phyloP scores from a whole-genome alignment of 2,797 vertebrate species.

The Petrocephalus schoutedeni region DNA sequence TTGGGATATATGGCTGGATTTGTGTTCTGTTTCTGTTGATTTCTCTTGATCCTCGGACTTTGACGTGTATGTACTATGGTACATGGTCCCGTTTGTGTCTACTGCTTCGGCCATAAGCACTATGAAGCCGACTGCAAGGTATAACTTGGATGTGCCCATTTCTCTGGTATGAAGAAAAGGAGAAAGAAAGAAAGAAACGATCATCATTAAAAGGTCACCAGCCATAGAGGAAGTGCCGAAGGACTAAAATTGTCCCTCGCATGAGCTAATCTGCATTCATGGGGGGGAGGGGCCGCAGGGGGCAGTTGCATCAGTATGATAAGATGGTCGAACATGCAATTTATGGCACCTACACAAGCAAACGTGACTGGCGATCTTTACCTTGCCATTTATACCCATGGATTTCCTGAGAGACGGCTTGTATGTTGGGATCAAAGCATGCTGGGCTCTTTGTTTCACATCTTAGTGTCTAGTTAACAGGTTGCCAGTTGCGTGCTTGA shows the following conservation, averaged over 20 bases:
- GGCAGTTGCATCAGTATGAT: neutral
- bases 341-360: neutral
- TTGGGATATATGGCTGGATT: no score
- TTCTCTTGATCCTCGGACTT: no score
- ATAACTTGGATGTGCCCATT: conserved; percentile 41
- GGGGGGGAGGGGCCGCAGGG: neutral
- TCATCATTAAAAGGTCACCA: neutral
- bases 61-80: no score
- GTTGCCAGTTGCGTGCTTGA: neutral
- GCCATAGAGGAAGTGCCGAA: neutral
- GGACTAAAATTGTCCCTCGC: neutral
- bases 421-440: neutral
- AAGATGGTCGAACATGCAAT: neutral
- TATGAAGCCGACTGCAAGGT: neutral
- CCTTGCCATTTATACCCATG: neutral
- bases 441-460: neutral
- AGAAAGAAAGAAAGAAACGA: no score
- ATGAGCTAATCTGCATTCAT: neutral
- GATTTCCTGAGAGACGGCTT: neutral
- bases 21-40: no score
- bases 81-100: no score
- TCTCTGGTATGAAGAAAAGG: conserved; percentile 34
- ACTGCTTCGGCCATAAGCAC: neutral
- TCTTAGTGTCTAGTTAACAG: neutral
- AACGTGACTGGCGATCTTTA: neutral